Evolutionary conservation across 2,113 vertebrate species (phyloP), one percentile per base, ranked within the genome.

Genomic region (Pedionomus torquatus): DNA sequence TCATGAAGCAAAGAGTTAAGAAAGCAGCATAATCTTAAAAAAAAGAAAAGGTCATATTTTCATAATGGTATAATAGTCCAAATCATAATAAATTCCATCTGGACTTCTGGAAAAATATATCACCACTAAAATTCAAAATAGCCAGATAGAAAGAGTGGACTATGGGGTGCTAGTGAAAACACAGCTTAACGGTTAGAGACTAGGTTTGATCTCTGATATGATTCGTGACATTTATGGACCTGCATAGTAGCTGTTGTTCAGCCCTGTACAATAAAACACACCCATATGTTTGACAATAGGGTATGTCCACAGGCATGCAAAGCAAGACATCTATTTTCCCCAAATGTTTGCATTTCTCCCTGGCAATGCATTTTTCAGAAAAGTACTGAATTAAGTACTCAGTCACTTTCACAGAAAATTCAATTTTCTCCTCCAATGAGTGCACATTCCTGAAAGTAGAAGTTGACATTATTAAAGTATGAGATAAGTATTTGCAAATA

Each of bases 1-100:
- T 92, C 2, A 35, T 7, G 1, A 7, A 55, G 33, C 11, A 65
- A 92, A 93, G 79, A 78, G 92, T 94, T 96, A 96, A 95, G 64
- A 83, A 93, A 86, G 43, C 24, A 6, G 3, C 23, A 52, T 44
- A 71, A 70, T 81, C 88, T 92, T 70, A 21, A 66, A 33, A 86
- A 85, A 86, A 85, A 91, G 66, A 48, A 52, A 94, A 90, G 69
- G 48, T 96, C 87, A 89, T 95, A 66, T 90, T 96, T 97, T 97
- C 82, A 58, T 81, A 90, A 68, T n/a, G 37, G 12, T 92, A 52
- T 76, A 80, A 86, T 57, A 86, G 90, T 91, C 92, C 89, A 97
- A 96, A 92, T 30, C 35, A 19, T 96, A 97, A 97, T 86, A 83
- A 87, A 79, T 71, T 85, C 91, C 97, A 98, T 96, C 94, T 98